phyloP scores from a whole-genome alignment of 2,113 vertebrate genomes.

The Tetraodon nigroviridis region DNA sequence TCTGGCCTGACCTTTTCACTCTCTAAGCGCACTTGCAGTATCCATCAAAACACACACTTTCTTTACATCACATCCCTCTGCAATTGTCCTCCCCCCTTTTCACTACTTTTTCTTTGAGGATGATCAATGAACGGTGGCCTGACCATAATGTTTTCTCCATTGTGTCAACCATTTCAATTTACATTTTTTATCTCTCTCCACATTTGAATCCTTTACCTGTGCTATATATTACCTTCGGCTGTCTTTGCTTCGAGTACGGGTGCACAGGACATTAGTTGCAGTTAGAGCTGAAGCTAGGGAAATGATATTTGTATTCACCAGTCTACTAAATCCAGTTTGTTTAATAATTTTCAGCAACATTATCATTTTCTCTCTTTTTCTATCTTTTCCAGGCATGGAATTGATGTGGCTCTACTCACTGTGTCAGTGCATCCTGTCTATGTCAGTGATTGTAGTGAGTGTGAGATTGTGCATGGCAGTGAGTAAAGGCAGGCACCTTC shows the following conservation, averaged over 20 bases:
- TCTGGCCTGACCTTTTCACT: slow-evolving; percentile 65
- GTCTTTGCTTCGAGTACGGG: slow-evolving; percentile 7
- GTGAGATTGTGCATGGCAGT: slow-evolving; percentile 61
- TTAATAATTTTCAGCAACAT: neutral
- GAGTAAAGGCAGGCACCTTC: neutral
- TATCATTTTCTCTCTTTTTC: neutral
- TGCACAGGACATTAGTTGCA: slow-evolving; percentile 14
- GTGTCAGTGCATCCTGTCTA: slow-evolving; percentile 59
- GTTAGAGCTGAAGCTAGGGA: slow-evolving; percentile 11
- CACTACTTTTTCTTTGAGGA: slow-evolving; percentile 19
- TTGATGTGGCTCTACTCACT: slow-evolving; percentile 62
- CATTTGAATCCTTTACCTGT: neutral
- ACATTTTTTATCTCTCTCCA: slow-evolving; percentile 4
- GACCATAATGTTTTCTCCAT: slow-evolving; percentile 18
- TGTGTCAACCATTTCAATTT: slow-evolving; percentile 30
- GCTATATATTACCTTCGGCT: neutral
- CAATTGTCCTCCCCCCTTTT: neutral
- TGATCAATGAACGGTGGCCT: slow-evolving; percentile 26
- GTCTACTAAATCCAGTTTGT: slow-evolving; percentile 3
- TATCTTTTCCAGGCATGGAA: slow-evolving; percentile 56
- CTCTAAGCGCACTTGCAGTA: slow-evolving; percentile 53
- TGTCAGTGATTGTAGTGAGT: slow-evolving; percentile 55
- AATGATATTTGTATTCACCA: slow-evolving; percentile 18
- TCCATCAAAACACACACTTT: slow-evolving; percentile 48
- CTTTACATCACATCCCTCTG: neutral